Evolutionary conservation across 2,888 invertebrate species (phyloP), one percentile per base, ranked within the genome.

Genomic region (Microctonus hyperodae): DNA sequence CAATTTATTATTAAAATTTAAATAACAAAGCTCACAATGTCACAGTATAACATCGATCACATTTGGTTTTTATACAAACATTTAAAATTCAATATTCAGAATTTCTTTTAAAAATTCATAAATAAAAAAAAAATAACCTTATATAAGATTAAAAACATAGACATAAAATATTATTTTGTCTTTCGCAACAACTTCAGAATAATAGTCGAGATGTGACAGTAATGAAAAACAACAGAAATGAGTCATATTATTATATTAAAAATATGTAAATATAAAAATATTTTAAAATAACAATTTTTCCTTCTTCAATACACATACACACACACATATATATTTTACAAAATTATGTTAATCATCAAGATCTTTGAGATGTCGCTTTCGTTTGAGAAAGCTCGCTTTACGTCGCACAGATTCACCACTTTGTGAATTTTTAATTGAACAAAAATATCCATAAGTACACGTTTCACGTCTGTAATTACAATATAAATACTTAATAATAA

Each of bases 311-410:
- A n/a, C n/a, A n/a, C n/a, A n/a, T n/a, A n/a, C n/a, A n/a, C n/a
- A 20, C 33, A 33, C 25, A 22, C 0, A 25, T 25, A 33, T 53
- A 22, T 0, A 25, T 25, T 28, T 40, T 25, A 25, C 16, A 1
- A 28, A n/a, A 9, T n/a, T 20, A 31, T 31, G 23, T 25, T 53
- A 40, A 28, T 59, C 59, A 28, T 67, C 63, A n/a, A 69, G 57
- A 9, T 66, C 66, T 67, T 65, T 68, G 60, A 69, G 67, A 66
- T 70, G 65, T 65, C 72, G 68, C 44, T 68, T 72, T 37, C 72
- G 72, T 31, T 65, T 70, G n/a, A 72, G 69, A 65, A 72, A 69
- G 48, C 70, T 72, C 40, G 72, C 70, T 50, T 65, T 70, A 37
- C 72, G 57, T 57, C 62, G 51, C 9, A 62, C 70, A 65, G 16